Conservation (phyloP, 2,888 invertebrate genomes). For the Spisula solida region DNA sequence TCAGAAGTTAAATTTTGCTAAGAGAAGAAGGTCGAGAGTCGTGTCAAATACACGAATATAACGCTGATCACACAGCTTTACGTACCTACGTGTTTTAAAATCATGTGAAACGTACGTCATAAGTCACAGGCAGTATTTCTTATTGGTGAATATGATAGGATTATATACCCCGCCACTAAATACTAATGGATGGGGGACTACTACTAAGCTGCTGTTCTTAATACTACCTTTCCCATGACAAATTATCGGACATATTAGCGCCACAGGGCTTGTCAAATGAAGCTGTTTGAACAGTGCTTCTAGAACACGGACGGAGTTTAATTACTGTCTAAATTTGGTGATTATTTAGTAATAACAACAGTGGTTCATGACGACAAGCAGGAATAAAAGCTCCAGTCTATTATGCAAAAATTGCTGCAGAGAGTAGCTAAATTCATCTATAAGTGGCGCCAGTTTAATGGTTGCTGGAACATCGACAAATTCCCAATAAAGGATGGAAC, state of each 20-base stretch:
- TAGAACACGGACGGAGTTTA: neutral
- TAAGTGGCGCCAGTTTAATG: neutral
- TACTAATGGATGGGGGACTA: too few relatives aligned
- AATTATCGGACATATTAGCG: neutral
- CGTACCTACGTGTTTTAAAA: too few relatives aligned
- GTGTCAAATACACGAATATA: too few relatives aligned
- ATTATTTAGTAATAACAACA: neutral
- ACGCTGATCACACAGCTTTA: too few relatives aligned
- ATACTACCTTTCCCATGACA: neutral
- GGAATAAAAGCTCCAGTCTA: neutral
- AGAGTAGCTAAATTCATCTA: neutral
- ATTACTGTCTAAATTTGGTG: neutral
- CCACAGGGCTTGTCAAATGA: neutral
- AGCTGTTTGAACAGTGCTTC: neutral
- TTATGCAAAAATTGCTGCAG: neutral
- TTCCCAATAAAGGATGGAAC: neutral
- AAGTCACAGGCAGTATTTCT: too few relatives aligned
- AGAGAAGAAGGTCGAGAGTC: too few relatives aligned
- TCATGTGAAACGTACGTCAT: too few relatives aligned
- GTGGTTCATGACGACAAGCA: too few relatives aligned
- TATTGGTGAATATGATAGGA: too few relatives aligned
- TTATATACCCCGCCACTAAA: too few relatives aligned
- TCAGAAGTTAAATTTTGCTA: too few relatives aligned
- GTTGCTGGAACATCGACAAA: neutral
- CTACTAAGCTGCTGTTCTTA: neutral